Percentiles rank a stretch among this genome's conserved stretches.
Conservation (phyloP, 2,888 invertebrate species). For the Cheilosia urbana region DNA sequence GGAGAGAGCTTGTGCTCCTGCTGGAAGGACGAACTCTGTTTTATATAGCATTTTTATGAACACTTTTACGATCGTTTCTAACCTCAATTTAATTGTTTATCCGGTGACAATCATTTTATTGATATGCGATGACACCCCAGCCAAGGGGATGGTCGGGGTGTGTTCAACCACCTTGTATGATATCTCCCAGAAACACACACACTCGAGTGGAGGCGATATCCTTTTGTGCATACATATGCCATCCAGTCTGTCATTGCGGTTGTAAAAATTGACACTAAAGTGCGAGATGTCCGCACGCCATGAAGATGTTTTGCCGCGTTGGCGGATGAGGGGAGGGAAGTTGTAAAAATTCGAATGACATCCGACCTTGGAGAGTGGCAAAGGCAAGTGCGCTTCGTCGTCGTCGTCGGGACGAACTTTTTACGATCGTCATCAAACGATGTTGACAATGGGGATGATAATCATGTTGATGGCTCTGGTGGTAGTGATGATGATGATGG, state of each 20-base stretch:
- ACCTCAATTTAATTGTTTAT: conserved; percentile 84
- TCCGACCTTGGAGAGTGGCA: conserved; percentile 56
- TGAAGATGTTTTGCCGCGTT: conserved; percentile 51
- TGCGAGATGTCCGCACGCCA: conserved; percentile 65
- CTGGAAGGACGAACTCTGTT: conserved; percentile 71
- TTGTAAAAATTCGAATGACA: conserved; percentile 82
- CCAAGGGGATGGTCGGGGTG: conserved; percentile 39
- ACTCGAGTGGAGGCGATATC: conserved; percentile 46
- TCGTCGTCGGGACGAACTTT: conserved; percentile 59
- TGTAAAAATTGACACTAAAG: conserved; percentile 79
- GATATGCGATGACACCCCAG: conserved; percentile 70
- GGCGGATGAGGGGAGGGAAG: conserved; percentile 77
- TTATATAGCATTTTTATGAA: conserved; percentile 83
- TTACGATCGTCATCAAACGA: conserved; percentile 75
- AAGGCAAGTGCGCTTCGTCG: conserved; percentile 41
- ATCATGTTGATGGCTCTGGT: conserved; percentile 65
- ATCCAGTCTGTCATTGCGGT: conserved; percentile 72
- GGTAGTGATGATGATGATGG: conserved; percentile 66
- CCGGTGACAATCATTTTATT: conserved; percentile 84
- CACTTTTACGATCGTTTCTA: conserved; percentile 83
- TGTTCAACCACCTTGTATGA: conserved; percentile 70
- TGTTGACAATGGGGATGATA: conserved; percentile 75
- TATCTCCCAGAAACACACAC: conserved; percentile 66
- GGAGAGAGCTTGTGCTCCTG: background rate
- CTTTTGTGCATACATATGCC: conserved; percentile 70